Base-by-base conservation (phyloP, 2,888 invertebrate genomes). In the Venusia cambrica region DNA sequence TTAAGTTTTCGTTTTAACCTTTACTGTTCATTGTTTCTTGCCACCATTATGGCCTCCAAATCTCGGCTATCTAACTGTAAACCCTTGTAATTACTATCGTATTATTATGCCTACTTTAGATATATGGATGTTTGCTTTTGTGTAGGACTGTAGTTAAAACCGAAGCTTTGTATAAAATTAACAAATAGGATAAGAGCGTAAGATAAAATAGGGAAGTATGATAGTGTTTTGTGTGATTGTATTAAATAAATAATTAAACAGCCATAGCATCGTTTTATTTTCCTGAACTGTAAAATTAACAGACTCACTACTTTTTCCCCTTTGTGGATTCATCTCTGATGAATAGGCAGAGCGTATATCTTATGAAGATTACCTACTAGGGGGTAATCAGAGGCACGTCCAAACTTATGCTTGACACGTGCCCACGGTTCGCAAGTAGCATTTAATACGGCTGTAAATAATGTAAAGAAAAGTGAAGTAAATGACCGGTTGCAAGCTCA, bases 111-210 rank as follows among this genome's bases (percentile, higher is more conserved):
- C 35, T 51, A 47, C 39, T 51, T 54, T 50, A 54, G 51, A 57
- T 45, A 62, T 57, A 48, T 52, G 3, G 29, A 34, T 38, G 46
- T 54, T 46, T 56, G 46, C 43, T 45, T 51, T 57, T 51, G 48
- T 47, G 45, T 55, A 45, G 49, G 44, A 53, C 74, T 47, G 70
- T 83, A 56, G 88, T 89, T 65, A 90, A 92, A 77, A 89, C 89
- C 53, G 78, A 90, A 71, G 78, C 83, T 59, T 89, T 91, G 65
- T 77, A 58, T 61, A 81, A 79, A 60, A 84, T 92, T 63, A 87
- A 88, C 70, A 88, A 89, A 68, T 91, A 90, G 74, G 75, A 80
- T 66, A 45, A 48, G 39, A 51, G 49, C 39, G 39, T 47, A 45
- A 34, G 20, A 40, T 48, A 52, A 66, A 71, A 70, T 67, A 74